A percentile compares a stretch with the other conserved stretches of the same genome.
Evolutionary conservation across 2,113 vertebrate species (phyloP).

Genomic region (Spheniscus mendiculus): DNA sequence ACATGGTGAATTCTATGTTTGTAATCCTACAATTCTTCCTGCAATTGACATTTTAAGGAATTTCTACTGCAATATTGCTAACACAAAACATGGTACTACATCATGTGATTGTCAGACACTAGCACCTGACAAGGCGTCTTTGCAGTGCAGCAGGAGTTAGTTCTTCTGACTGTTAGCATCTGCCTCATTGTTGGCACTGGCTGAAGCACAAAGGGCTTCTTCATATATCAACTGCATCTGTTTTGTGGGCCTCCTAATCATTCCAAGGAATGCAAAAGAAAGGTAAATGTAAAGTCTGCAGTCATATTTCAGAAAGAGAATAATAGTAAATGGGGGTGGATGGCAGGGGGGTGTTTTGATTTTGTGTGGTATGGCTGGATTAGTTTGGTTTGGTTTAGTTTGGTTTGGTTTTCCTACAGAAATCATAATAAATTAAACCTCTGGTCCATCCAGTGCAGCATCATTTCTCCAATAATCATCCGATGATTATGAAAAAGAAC

Average conservation of each 20-base stretch:
- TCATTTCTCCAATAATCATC: background rate
- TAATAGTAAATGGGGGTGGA: fast-evolving
- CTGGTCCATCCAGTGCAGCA: background rate
- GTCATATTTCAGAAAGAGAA: background rate
- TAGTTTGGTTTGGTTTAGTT: background rate
- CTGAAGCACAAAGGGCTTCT: background rate
- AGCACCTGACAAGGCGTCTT: background rate
- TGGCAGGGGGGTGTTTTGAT: fast-evolving
- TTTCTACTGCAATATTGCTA: background rate
- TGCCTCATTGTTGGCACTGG: background rate
- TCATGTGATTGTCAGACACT: background rate
- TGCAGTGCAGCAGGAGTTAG: background rate
- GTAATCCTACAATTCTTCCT: background rate
- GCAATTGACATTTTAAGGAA: background rate
- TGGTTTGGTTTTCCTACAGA: background rate
- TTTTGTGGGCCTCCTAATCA: background rate
- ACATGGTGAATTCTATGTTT: background rate
- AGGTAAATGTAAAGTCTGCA: background rate
- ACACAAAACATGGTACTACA: background rate
- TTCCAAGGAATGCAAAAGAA: background rate
- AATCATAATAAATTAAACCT: background rate
- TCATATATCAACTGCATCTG: background rate
- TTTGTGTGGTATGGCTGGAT: background rate
- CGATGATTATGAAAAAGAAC: background rate
- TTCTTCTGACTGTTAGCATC: background rate